Evolutionary conservation across 2,797 vertebrate species (phyloP).

Genomic region (Limnodromus scolopaceus): DNA sequence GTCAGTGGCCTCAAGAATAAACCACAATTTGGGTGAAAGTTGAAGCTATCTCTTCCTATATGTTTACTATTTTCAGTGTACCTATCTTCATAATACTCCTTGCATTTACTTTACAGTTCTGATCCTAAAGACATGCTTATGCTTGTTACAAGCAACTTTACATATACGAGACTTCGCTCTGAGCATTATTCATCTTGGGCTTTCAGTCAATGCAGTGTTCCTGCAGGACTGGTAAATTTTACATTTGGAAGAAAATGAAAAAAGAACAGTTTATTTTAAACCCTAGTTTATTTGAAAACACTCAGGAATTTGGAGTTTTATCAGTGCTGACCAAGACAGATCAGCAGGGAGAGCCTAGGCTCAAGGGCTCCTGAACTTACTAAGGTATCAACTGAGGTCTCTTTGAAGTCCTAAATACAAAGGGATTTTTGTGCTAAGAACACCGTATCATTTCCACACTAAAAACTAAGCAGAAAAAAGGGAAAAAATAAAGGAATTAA

Average conservation of each 20-base stretch:
- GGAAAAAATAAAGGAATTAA: neutral
- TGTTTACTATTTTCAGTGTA: neutral
- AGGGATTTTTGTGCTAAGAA: neutral
- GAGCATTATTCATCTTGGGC: neutral
- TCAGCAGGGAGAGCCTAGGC: neutral
- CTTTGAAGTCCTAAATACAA: neutral
- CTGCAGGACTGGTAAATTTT: neutral
- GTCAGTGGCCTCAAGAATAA: neutral
- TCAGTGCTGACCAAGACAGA: neutral
- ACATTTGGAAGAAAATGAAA: neutral
- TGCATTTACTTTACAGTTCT: neutral
- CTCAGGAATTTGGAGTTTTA: neutral
- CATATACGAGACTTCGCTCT: neutral
- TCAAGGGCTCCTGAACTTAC: neutral
- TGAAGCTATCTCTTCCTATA: neutral
- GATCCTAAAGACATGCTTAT: neutral
- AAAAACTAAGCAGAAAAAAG: neutral
- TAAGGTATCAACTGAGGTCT: neutral
- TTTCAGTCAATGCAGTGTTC: neutral
- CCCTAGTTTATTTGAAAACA: neutral
- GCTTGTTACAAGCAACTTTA: neutral
- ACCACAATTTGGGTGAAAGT: neutral
- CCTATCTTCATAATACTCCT: neutral
- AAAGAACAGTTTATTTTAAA: neutral
- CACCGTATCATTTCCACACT: fast-evolving